These are phyloP conservation scores for Melanotaenia duboulayi DNA, from an alignment of 2,113 vertebrate genomes.

Conservation along the genomic window DNA sequence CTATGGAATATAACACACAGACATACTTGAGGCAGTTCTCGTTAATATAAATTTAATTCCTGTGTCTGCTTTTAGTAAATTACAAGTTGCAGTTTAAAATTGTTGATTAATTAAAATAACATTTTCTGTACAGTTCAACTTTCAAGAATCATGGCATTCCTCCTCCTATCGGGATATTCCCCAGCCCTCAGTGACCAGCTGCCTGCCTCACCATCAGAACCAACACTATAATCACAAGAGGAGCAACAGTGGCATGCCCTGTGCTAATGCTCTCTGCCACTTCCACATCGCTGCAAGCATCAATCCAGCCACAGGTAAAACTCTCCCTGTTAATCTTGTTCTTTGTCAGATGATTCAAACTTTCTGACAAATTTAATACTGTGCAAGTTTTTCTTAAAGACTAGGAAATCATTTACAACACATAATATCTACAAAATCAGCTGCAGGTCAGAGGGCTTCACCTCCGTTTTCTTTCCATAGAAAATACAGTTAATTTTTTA, in stretches of 20 bases:
- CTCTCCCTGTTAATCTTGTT: neutral
- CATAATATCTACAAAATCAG: constrained; percentile 19
- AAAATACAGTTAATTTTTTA: constrained; percentile 10
- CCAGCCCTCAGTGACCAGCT: constrained; percentile 87
- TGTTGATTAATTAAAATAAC: neutral
- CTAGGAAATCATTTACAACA: neutral
- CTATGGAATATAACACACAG: no score
- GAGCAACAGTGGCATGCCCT: constrained; percentile 81
- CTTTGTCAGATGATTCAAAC: neutral
- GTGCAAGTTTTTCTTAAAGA: neutral
- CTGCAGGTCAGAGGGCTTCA: constrained; percentile 21
- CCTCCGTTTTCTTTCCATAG: neutral
- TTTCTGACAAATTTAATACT: constrained; percentile 2
- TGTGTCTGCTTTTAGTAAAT: neutral
- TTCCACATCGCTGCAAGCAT: constrained; percentile 99
- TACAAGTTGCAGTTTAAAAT: neutral
- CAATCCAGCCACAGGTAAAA: constrained; percentile 90
- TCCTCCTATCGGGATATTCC: constrained; percentile 81
- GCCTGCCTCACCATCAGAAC: constrained; percentile 88
- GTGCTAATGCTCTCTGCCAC: constrained; percentile 95
- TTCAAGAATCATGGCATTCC: constrained; percentile 85
- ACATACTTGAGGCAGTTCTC: no score
- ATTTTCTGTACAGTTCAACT: constrained; percentile 81
- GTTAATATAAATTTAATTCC: no score
- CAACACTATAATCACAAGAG: constrained; percentile 87